Percentiles rank a stretch among this genome's conserved stretches.
phyloP scores from a whole-genome alignment of 2,113 vertebrate genomes.

The Paradisaea rubra region DNA sequence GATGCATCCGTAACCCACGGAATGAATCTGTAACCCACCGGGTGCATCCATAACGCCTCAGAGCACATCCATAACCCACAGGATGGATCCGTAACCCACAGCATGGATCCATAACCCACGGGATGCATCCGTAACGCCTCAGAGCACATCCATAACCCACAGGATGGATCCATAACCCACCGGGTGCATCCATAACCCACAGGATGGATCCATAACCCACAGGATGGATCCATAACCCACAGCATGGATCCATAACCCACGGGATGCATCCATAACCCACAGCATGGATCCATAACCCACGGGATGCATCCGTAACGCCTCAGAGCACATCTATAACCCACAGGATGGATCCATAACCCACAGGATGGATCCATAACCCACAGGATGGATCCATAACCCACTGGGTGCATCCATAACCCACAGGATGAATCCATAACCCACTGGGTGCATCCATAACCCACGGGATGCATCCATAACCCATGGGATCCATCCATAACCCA shows the following conservation, averaged over 20 bases:
- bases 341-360: accelerated
- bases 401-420: accelerated
- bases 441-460: accelerated
- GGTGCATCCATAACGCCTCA: accelerated
- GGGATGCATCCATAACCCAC: accelerated
- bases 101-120: not conserved
- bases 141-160: accelerated
- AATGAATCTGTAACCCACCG: accelerated
- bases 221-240: accelerated
- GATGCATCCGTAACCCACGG: accelerated
- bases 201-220: accelerated
- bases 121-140: accelerated
- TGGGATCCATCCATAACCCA: accelerated
- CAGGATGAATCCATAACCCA: accelerated
- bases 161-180: accelerated
- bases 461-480: accelerated
- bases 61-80: accelerated
- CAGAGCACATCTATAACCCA: no score
- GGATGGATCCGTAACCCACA: accelerated
- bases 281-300: accelerated
- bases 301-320: no score
- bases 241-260: not conserved
- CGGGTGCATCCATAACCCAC: no score
- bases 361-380: accelerated
- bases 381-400: accelerated